Percentiles rank a stretch among this genome's conserved stretches.
Evolutionary conservation across 1,140 invertebrate genomes (phyloP).

Genomic region (Lamellibrachia luymesi): DNA sequence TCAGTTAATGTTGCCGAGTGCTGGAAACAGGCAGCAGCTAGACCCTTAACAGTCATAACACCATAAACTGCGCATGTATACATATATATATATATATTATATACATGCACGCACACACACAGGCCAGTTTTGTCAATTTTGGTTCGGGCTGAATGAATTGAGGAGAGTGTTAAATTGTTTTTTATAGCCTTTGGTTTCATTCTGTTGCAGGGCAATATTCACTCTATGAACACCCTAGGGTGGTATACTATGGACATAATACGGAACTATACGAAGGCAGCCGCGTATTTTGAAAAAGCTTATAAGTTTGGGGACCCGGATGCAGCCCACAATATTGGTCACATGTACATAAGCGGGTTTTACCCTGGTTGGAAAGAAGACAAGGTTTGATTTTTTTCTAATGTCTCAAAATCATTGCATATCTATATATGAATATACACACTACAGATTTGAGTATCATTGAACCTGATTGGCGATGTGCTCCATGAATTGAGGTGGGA

Average conservation of each 20-base stretch:
- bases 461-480: too few relatives aligned
- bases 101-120: too few relatives aligned
- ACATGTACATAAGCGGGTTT: slow-evolving; percentile 39
- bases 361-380: slow-evolving; percentile 37
- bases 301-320: slow-evolving; percentile 39
- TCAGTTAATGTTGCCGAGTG: too few relatives aligned
- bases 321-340: slow-evolving; percentile 45
- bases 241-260: slow-evolving; percentile 45
- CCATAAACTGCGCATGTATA: too few relatives aligned
- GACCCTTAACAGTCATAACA: too few relatives aligned
- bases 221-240: slow-evolving; percentile 44
- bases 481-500: too few relatives aligned
- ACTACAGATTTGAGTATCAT: too few relatives aligned
- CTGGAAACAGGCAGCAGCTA: too few relatives aligned
- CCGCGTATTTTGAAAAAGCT: slow-evolving; percentile 37
- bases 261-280: slow-evolving; percentile 40
- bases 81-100: too few relatives aligned
- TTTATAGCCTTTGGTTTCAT: not conserved
- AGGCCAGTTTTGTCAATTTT: too few relatives aligned
- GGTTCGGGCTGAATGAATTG: too few relatives aligned
- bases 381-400: slow-evolving; percentile 33
- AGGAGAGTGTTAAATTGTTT: too few relatives aligned
- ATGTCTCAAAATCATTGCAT: not conserved
- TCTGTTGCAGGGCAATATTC: not conserved
- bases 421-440: not conserved